Evolutionary conservation across 2,888 invertebrate species (phyloP).

Genomic region (Cephus pygmeus): DNA sequence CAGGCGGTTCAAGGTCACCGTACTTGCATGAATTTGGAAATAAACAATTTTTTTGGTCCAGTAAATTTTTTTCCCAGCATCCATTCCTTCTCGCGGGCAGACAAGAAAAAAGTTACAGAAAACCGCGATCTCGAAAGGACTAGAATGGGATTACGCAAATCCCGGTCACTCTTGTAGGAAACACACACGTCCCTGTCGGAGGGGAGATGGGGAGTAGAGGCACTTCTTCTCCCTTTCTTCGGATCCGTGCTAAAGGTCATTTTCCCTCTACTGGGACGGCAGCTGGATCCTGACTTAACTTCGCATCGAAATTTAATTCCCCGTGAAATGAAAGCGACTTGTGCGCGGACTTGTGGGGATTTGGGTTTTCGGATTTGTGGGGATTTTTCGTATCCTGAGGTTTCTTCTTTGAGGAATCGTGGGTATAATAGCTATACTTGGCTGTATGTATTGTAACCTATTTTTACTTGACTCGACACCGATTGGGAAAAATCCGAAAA

Average conservation of each 20-base stretch:
- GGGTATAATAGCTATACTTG: not conserved
- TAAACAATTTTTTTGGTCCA: not conserved
- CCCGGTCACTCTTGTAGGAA: conserved; percentile 59
- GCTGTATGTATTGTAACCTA: not conserved
- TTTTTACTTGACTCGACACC: too few relatives aligned
- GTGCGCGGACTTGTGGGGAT: conserved; percentile 54
- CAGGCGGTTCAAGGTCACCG: not conserved
- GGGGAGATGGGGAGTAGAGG: conserved; percentile 21
- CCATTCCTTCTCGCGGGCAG: not conserved
- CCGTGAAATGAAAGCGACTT: conserved; percentile 62
- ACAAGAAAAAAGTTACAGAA: not conserved
- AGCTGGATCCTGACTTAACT: conserved; percentile 56
- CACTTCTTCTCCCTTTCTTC: conserved; percentile 26
- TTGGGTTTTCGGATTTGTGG: conserved; percentile 55
- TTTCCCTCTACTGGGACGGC: conserved; percentile 46
- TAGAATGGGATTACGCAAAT: conserved; percentile 60
- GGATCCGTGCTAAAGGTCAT: conserved; percentile 47
- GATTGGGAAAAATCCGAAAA: too few relatives aligned
- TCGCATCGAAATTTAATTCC: conserved; percentile 61
- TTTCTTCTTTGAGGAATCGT: not conserved
- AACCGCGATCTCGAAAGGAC: not conserved
- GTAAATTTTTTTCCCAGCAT: not conserved
- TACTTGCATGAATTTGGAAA: not conserved
- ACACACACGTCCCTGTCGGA: conserved; percentile 34
- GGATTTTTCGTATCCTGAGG: conserved; percentile 33